A percentile compares a stretch with the other conserved stretches of the same genome.
Conservation (phyloP, 2,888 invertebrate species). For the Taphrorychus bicolor region DNA sequence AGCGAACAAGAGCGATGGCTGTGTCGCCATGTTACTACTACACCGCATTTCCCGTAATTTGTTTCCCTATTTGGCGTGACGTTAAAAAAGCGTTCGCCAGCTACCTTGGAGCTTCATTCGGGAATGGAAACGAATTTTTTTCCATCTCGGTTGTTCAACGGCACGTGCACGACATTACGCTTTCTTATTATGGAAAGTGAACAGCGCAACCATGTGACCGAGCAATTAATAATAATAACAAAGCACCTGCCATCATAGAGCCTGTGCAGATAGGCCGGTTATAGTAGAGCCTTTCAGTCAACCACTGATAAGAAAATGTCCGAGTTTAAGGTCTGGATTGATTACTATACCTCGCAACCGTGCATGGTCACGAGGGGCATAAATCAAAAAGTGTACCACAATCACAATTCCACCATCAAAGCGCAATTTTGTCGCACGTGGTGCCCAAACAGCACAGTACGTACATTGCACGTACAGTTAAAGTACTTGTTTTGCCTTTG, state of each 20-base stretch:
- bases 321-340: too few relatives aligned
- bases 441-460: too few relatives aligned
- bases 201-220: not conserved
- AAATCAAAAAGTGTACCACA: too few relatives aligned
- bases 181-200: conserved; percentile 1
- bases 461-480: too few relatives aligned
- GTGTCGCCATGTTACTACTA: conserved; percentile 24
- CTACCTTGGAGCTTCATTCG: conserved; percentile 7
- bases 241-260: not conserved
- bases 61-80: conserved; percentile 38
- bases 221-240: not conserved
- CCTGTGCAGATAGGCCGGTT: too few relatives aligned
- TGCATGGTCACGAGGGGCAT: not conserved
- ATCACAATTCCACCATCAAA: too few relatives aligned
- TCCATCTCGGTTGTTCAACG: not conserved
- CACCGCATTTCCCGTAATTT: conserved; percentile 38
- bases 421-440: too few relatives aligned
- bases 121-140: conserved; percentile 9
- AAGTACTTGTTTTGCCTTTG: too few relatives aligned
- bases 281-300: too few relatives aligned
- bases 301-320: not conserved
- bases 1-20: conserved; percentile 34
- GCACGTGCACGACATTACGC: conserved; percentile 4
- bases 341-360: not conserved
- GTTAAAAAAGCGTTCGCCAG: conserved; percentile 26